These are phyloP conservation scores for Diachasmimorpha longicaudata DNA, from an alignment of 1,140 invertebrate genomes.

Conservation along the genomic window DNA sequence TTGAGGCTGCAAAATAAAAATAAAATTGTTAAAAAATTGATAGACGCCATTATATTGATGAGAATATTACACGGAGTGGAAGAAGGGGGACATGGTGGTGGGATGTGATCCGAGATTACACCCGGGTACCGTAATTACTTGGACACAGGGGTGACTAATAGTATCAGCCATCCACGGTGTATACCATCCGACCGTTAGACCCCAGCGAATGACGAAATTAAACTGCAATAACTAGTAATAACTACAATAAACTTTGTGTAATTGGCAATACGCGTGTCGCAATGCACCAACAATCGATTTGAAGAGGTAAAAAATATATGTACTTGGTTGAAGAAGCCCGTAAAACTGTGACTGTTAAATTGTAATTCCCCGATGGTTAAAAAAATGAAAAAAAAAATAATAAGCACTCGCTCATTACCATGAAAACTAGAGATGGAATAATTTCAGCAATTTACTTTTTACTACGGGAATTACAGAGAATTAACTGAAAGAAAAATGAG, in stretches of 20 bases:
- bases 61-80: not conserved
- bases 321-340: not conserved
- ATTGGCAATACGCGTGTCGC: constrained; percentile 11
- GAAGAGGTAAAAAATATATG: not conserved
- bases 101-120: constrained; percentile 32
- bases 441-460: not conserved
- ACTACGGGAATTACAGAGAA: not conserved
- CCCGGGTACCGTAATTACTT: constrained; percentile 33
- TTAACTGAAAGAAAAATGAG: not conserved
- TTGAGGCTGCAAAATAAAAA: not conserved
- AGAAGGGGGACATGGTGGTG: constrained; percentile 14
- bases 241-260: constrained; percentile 19
- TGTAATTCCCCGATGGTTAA: not conserved
- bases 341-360: not conserved
- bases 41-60: not conserved
- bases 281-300: constrained; percentile 13
- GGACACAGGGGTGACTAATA: constrained; percentile 38
- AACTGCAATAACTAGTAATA: constrained; percentile 23
- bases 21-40: not conserved
- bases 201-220: constrained; percentile 22
- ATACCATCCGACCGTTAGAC: constrained; percentile 14
- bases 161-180: not conserved
- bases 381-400: not conserved
- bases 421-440: not conserved
- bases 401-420: not conserved